phyloP scores from a whole-genome alignment of 2,888 invertebrate genomes.

The Tromatobia lineatoria region DNA sequence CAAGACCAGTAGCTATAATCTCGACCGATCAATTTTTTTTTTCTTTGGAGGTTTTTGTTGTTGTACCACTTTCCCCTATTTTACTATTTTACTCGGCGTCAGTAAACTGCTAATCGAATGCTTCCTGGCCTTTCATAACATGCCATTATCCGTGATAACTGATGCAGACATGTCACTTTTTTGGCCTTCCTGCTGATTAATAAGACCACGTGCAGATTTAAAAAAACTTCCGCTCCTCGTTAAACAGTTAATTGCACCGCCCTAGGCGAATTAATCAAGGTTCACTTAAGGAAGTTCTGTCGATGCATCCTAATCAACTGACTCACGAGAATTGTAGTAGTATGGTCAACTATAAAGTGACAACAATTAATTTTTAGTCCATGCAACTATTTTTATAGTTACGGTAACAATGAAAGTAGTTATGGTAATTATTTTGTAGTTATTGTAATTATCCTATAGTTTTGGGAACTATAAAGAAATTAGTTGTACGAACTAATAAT shows the following conservation, averaged over 20 bases:
- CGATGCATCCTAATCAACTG: too few relatives aligned
- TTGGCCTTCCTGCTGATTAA: constrained; percentile 14
- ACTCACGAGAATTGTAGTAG: too few relatives aligned
- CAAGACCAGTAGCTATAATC: constrained; percentile 33
- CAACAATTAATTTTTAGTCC: too few relatives aligned
- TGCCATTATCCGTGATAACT: constrained; percentile 43
- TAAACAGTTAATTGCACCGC: constrained; percentile 36
- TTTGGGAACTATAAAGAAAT: too few relatives aligned
- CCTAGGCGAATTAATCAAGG: constrained; percentile 1
- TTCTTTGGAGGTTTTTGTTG: not conserved
- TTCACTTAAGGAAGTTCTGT: not conserved
- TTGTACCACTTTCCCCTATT: constrained; percentile 39
- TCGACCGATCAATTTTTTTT: constrained; percentile 37
- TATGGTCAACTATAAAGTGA: too few relatives aligned
- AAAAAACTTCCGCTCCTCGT: constrained; percentile 14
- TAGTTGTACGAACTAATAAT: too few relatives aligned
- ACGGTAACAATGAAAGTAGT: too few relatives aligned
- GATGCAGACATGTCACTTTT: constrained; percentile 48
- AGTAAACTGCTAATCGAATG: constrained; percentile 15
- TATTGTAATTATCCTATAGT: too few relatives aligned
- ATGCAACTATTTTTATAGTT: too few relatives aligned
- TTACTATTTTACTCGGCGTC: constrained; percentile 54
- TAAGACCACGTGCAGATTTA: not conserved
- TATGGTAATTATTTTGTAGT: too few relatives aligned
- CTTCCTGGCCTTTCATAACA: constrained; percentile 49